Percentiles rank a stretch among this genome's conserved stretches.
phyloP scores from a whole-genome alignment of 2,888 invertebrate species.

The Synanthedon tipuliformis region DNA sequence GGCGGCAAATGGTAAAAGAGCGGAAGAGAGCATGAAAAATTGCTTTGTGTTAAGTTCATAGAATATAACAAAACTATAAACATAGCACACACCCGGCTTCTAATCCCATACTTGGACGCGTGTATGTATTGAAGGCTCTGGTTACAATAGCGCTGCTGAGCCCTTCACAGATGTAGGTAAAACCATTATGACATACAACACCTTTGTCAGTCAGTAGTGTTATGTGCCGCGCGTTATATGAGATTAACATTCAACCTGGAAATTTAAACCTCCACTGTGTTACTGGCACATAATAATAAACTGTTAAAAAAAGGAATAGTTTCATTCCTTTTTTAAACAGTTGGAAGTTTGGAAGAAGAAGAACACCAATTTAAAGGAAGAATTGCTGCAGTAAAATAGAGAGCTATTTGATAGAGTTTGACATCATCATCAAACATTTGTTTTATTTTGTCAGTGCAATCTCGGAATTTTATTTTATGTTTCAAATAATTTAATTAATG shows the following conservation, averaged over 20 bases:
- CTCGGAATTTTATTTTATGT: no score
- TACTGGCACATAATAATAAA: not conserved
- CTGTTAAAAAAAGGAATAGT: constrained; percentile 2
- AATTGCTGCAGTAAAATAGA: no score
- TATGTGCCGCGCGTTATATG: constrained; percentile 5
- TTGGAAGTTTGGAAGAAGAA: no score
- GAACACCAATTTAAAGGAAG: no score
- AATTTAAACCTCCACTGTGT: not conserved
- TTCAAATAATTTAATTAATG: no score
- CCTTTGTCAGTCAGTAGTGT: constrained; percentile 8
- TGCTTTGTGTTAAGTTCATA: not conserved
- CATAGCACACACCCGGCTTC: constrained; percentile 26
- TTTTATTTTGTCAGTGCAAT: no score
- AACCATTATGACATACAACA: constrained; percentile 20
- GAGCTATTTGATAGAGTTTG: no score
- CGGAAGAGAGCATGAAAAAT: no score
- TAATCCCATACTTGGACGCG: constrained; percentile 8
- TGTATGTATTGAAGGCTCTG: not conserved
- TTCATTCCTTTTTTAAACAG: no score
- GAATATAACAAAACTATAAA: not conserved
- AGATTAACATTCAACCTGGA: constrained; percentile 13
- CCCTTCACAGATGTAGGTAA: constrained; percentile 16
- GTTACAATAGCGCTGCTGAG: constrained; percentile 10
- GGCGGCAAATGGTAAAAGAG: no score
- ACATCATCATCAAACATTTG: no score